Evolutionary conservation across 2,797 vertebrate genomes (phyloP).

Genomic region (Ara ararauna): DNA sequence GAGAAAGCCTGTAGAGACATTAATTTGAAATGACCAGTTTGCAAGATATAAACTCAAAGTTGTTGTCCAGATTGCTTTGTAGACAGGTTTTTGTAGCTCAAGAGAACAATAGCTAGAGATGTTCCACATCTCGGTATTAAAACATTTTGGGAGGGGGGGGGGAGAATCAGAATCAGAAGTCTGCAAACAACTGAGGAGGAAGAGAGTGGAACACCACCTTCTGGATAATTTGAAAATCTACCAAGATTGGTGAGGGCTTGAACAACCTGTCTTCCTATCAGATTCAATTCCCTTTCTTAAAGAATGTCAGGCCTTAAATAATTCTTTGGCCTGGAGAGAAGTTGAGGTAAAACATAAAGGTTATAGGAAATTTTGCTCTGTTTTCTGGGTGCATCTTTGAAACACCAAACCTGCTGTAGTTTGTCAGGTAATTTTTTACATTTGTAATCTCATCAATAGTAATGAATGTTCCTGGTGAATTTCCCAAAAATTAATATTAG

Average conservation of each 20-base stretch:
- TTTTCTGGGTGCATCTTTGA: background rate
- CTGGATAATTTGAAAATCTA: background rate
- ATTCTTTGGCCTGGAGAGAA: background rate
- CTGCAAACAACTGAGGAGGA: background rate
- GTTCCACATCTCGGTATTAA: background rate
- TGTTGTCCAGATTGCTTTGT: background rate
- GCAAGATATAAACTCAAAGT: background rate
- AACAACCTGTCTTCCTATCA: rapidly evolving
- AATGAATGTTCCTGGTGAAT: background rate
- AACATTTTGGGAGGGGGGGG: background rate
- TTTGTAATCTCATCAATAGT: background rate
- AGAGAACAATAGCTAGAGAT: background rate
- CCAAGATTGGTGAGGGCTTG: background rate
- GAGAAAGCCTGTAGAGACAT: background rate
- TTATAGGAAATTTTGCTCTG: background rate
- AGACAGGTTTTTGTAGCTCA: background rate
- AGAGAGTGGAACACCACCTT: background rate
- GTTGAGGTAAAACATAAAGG: background rate
- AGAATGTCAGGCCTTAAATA: background rate
- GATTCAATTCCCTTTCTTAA: background rate
- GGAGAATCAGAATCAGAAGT: background rate
- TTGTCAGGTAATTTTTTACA: background rate
- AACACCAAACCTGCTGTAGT: background rate
- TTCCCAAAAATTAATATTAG: background rate
- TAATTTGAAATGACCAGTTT: background rate